phyloP scores from a whole-genome alignment of 2,113 vertebrate species.

The Otolemur garnettii region DNA sequence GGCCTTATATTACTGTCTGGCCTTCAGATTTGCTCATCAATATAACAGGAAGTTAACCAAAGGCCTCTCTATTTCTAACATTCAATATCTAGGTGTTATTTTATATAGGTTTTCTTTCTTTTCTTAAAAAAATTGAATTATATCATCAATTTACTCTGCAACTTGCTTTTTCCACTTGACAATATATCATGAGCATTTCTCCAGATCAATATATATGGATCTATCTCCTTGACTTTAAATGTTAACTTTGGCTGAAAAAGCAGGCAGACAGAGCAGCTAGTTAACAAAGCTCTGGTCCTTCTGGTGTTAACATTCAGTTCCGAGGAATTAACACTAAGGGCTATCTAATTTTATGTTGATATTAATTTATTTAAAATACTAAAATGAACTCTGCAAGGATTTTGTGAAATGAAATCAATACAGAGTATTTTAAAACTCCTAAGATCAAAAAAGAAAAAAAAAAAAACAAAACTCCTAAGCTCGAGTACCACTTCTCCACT shows the following conservation, averaged over 20 bases:
- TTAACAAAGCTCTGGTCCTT: slow-evolving; percentile 39
- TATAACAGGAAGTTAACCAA: slow-evolving; percentile 55
- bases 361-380: slow-evolving; percentile 65
- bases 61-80: background rate
- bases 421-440: background rate
- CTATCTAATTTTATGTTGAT: slow-evolving; percentile 46
- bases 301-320: slow-evolving; percentile 41
- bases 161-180: slow-evolving; percentile 61
- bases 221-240: slow-evolving; percentile 64
- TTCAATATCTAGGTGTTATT: slow-evolving; percentile 51
- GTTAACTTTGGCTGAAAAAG: slow-evolving; percentile 60
- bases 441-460: background rate
- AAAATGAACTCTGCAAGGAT: slow-evolving; percentile 24
- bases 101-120: slow-evolving; percentile 58
- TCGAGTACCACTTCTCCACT: background rate
- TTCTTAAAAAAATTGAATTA: slow-evolving; percentile 56
- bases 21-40: slow-evolving; percentile 47
- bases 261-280: slow-evolving; percentile 6
- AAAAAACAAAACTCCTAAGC: background rate
- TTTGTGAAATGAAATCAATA: slow-evolving; percentile 59
- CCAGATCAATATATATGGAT: slow-evolving; percentile 68
- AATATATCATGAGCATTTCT: slow-evolving; percentile 55
- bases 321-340: slow-evolving; percentile 32
- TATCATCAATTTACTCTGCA: slow-evolving; percentile 65
- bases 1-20: background rate